Conservation (phyloP, 2,888 invertebrate genomes). For the Melipona bicolor region DNA sequence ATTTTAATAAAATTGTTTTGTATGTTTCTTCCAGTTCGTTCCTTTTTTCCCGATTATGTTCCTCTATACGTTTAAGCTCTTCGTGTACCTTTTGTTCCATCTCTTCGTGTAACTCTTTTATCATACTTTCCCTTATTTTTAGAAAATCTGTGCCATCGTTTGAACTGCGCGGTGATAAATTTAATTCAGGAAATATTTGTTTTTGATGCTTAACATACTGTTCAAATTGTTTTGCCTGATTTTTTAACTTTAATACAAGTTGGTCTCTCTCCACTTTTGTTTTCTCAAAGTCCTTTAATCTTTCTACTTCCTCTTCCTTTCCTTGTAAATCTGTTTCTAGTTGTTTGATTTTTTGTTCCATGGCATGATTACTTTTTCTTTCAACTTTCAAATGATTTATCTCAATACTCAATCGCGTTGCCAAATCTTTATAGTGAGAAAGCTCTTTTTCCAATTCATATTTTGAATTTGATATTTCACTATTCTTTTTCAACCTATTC, state of each 20-base stretch:
- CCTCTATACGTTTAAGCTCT: slow-evolving; percentile 87
- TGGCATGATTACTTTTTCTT: slow-evolving; percentile 60
- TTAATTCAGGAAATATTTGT: slow-evolving; percentile 79
- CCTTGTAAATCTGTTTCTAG: slow-evolving; percentile 75
- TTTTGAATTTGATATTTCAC: slow-evolving; percentile 60
- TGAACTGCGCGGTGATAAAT: slow-evolving; percentile 73
- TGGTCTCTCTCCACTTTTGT: slow-evolving; percentile 86
- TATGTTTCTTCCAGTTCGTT: slow-evolving; percentile 86
- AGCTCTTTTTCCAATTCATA: slow-evolving; percentile 73
- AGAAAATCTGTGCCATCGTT: slow-evolving; percentile 80
- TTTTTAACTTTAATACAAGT: slow-evolving; percentile 86
- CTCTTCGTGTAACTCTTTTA: slow-evolving; percentile 88
- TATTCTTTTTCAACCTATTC: slow-evolving; percentile 74
- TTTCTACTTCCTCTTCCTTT: slow-evolving; percentile 74
- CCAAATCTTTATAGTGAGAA: slow-evolving; percentile 74
- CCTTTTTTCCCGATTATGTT: slow-evolving; percentile 85
- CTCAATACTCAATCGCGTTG: slow-evolving; percentile 67
- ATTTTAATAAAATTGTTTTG: slow-evolving; percentile 83
- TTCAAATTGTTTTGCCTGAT: slow-evolving; percentile 88
- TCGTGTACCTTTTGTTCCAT: slow-evolving; percentile 88
- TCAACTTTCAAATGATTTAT: slow-evolving; percentile 69
- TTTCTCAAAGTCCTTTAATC: slow-evolving; percentile 75
- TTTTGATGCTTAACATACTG: slow-evolving; percentile 87
- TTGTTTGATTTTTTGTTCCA: slow-evolving; percentile 75
- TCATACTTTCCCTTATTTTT: slow-evolving; percentile 85